Percentiles rank a stretch among this genome's conserved stretches.
phyloP scores from a whole-genome alignment of 64 coral and sea anemone genomes.

The Anthopleura sola region DNA sequence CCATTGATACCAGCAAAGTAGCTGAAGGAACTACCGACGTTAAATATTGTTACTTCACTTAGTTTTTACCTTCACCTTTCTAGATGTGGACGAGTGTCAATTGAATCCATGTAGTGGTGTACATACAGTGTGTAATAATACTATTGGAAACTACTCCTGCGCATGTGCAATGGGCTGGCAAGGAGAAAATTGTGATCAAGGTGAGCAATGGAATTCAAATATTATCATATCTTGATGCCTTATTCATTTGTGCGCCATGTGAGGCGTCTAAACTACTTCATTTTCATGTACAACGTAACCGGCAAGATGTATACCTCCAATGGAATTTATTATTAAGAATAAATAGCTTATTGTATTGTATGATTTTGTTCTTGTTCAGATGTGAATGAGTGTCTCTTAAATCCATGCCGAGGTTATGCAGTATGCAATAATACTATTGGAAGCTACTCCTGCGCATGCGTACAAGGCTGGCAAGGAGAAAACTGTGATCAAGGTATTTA shows the following conservation, averaged over 20 bases:
- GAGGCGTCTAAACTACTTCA: no score
- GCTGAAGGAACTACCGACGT: no score
- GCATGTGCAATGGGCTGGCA: not conserved
- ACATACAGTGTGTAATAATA: not conserved
- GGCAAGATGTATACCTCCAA: no score
- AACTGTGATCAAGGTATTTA: constrained; percentile 11
- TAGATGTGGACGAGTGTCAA: not conserved
- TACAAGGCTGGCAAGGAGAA: not conserved
- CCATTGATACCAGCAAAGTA: no score
- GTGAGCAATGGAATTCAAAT: not conserved
- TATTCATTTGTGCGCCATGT: no score
- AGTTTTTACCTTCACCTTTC: no score
- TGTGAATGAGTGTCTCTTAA: not conserved
- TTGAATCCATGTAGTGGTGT: no score
- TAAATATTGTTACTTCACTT: no score
- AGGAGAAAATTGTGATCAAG: constrained; percentile 5
- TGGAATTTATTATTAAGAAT: no score
- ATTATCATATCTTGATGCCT: no score
- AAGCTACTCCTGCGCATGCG: constrained; percentile 9
- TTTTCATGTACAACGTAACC: no score
- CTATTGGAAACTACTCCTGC: not conserved
- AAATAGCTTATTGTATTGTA: no score
- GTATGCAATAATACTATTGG: constrained; percentile 12
- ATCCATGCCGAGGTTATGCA: not conserved
- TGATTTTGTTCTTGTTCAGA: not conserved